These are phyloP conservation scores for Galeopterus variegatus DNA, from an alignment of 2,113 vertebrate species.

Conservation along the genomic window DNA sequence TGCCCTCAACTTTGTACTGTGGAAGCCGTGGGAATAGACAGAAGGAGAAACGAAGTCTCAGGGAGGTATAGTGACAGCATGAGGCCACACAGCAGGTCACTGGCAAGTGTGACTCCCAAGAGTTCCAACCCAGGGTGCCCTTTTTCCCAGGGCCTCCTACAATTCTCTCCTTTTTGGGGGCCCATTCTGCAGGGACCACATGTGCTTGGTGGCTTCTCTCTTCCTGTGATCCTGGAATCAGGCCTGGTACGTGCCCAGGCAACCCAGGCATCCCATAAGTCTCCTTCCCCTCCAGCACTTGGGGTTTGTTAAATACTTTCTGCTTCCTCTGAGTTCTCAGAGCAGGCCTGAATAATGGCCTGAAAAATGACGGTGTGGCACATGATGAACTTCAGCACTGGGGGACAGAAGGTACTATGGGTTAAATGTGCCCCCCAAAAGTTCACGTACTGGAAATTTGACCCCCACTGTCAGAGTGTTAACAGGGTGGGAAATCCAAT, in stretches of 20 bases:
- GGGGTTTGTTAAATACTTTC: too few relatives aligned
- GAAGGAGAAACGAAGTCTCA: not conserved
- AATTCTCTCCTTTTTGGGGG: not conserved
- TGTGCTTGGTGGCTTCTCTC: not conserved
- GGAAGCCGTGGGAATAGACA: not conserved
- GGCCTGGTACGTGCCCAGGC: not conserved
- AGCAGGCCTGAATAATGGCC: not conserved
- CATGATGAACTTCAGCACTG: rapidly evolving
- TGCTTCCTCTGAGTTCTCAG: not conserved
- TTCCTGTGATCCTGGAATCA: not conserved
- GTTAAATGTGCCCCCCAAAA: too few relatives aligned
- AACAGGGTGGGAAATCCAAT: too few relatives aligned
- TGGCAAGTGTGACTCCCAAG: not conserved
- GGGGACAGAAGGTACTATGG: not conserved
- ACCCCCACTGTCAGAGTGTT: too few relatives aligned
- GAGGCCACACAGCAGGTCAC: not conserved
- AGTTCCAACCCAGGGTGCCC: not conserved
- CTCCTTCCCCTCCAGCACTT: not conserved
- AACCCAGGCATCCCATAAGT: not conserved
- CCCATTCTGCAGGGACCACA: not conserved
- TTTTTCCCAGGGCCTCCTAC: not conserved
- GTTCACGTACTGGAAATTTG: too few relatives aligned
- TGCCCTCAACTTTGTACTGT: too few relatives aligned
- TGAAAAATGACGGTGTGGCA: not conserved
- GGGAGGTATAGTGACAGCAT: not conserved